Evolutionary conservation across 2,797 vertebrate genomes (phyloP), one percentile per base, ranked within the genome.

Genomic region (Notolepis coatsorum): DNA sequence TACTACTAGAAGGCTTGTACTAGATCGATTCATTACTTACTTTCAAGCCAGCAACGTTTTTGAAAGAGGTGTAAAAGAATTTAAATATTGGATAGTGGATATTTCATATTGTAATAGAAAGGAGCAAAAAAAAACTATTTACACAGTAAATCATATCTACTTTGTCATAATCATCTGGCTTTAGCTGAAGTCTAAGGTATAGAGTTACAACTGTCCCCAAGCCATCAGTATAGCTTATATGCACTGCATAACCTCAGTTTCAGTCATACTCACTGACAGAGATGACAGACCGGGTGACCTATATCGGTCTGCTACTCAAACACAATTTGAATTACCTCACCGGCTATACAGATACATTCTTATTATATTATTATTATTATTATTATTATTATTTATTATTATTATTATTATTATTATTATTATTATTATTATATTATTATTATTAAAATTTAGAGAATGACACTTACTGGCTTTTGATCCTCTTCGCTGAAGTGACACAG

Each of bases 381-480:
- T 7, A 52, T 2, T 24, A 48, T 25, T 5, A 10, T 18, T 18
- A 18, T 51, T 24, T n/a, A n/a, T n/a, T n/a, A n/a, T n/a, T n/a
- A n/a, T n/a, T n/a, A n/a, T n/a, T n/a, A n/a, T n/a, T n/a, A n/a
- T n/a, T n/a, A n/a, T n/a, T n/a, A n/a, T n/a, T 17, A 48, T 21
- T 46, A 30, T 31, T 3, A 28, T 0, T 27, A 27, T 47, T 1
- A 45, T 1, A 45, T 10, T 5, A 23, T 43, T 7, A 41, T 7
- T 21, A 13, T 28, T 25, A 1, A 64, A 38, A 46, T 28, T 25
- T 1, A 64, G 35, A 46, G 5, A 48, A 33, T 53, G 2, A 25
- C 1, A 58, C 55, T 58, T 28, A 61, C 90, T 81, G 43, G 68
- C 68, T 60, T 76, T 3, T 64, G 43, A 48, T 71, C 58, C 49